Percentiles rank a stretch among this genome's conserved stretches.
These are phyloP conservation scores for Myopa tessellatipennis DNA, from an alignment of 2,888 invertebrate genomes.

Conservation along the genomic window DNA sequence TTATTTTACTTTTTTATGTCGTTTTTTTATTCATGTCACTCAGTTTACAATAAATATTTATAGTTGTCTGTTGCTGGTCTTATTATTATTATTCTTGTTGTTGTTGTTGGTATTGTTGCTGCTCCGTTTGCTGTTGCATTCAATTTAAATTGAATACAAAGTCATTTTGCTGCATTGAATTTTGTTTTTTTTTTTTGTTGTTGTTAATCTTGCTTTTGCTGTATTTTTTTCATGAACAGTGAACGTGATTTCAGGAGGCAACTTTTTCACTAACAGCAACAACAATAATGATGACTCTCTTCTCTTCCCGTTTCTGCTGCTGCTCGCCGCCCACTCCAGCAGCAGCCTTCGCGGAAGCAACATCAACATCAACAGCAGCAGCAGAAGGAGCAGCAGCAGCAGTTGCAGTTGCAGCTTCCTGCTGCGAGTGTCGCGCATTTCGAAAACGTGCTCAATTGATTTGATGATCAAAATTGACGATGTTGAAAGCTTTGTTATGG, in stretches of 20 bases:
- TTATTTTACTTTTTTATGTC: background rate
- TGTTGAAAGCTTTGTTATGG: background rate
- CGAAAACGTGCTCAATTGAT: conserved; percentile 53
- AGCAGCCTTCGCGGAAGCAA: background rate
- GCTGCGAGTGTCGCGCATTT: conserved; percentile 13
- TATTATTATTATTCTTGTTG: conserved; percentile 18
- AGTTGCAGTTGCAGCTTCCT: background rate
- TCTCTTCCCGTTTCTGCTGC: background rate
- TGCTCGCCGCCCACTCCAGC: background rate
- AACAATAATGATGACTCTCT: background rate
- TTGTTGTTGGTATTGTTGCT: conserved; percentile 17
- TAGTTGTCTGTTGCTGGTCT: conserved; percentile 14
- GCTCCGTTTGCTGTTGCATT: conserved; percentile 37
- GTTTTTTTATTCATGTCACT: background rate
- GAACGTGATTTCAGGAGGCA: background rate
- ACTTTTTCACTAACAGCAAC: background rate
- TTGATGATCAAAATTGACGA: conserved; percentile 43
- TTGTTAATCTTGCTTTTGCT: background rate
- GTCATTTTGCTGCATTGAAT: conserved; percentile 37
- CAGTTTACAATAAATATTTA: conserved; percentile 28
- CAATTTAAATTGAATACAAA: conserved; percentile 45
- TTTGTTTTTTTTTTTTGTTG: conserved; percentile 1
- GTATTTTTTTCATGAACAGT: background rate
- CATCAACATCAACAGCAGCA: background rate
- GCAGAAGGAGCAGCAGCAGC: background rate